Percentiles rank a stretch among this genome's conserved stretches.
Evolutionary conservation across 1,140 invertebrate genomes (phyloP).

Genomic region (Drosophila melanica): DNA sequence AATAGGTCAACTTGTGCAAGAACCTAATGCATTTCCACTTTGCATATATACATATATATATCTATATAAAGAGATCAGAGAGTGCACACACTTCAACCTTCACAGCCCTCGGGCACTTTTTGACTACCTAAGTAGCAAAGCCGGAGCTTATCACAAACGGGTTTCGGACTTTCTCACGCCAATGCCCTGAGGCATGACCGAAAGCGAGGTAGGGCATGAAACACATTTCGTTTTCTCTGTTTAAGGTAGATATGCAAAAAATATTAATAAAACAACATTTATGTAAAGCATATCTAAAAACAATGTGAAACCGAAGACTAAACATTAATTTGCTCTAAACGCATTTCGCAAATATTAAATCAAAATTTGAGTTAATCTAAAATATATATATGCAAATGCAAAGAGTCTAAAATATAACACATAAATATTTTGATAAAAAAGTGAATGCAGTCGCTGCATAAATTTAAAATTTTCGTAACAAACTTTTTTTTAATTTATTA

Average conservation of each 20-base stretch:
- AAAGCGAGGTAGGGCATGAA: slow-evolving; percentile 42
- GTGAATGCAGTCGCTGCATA: slow-evolving; percentile 66
- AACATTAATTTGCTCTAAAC: slow-evolving; percentile 49
- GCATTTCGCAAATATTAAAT: slow-evolving; percentile 34
- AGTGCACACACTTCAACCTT: slow-evolving; percentile 44
- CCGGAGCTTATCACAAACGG: slow-evolving; percentile 47
- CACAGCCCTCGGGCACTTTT: slow-evolving; percentile 15
- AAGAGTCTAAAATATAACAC: neutral
- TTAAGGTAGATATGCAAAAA: slow-evolving; percentile 48
- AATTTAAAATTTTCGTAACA: slow-evolving; percentile 71
- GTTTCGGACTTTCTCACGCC: slow-evolving; percentile 79
- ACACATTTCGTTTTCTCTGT: slow-evolving; percentile 10
- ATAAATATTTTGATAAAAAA: slow-evolving; percentile 41
- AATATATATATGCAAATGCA: neutral
- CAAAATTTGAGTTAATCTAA: slow-evolving; percentile 4
- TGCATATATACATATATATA: no score
- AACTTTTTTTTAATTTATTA: slow-evolving; percentile 58
- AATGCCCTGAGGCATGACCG: slow-evolving; percentile 65
- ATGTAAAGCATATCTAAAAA: neutral
- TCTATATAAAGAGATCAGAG: neutral
- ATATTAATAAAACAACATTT: neutral
- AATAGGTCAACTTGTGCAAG: slow-evolving; percentile 40
- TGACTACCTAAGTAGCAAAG: neutral
- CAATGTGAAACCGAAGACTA: slow-evolving; percentile 53
- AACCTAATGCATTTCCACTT: slow-evolving; percentile 26